Percentiles rank a stretch among this genome's conserved stretches.
These are phyloP conservation scores for Ciconia nigra DNA, from an alignment of 2,797 vertebrate genomes.

Conservation along the genomic window DNA sequence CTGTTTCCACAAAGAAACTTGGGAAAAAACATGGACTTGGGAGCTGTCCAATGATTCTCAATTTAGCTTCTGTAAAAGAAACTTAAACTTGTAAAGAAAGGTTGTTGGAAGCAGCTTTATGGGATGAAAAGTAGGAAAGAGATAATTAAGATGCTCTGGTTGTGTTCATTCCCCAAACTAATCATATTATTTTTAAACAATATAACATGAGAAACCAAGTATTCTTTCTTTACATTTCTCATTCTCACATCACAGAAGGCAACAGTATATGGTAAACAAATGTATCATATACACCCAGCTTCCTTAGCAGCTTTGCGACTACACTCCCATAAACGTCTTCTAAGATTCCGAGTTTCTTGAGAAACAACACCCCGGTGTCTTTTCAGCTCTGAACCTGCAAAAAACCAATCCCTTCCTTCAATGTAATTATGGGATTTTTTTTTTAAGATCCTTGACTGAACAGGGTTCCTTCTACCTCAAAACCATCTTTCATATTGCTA, in stretches of 20 bases:
- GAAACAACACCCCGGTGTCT: neutral
- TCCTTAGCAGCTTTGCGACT: neutral
- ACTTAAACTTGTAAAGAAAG: neutral
- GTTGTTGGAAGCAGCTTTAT: neutral
- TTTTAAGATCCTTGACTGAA: neutral
- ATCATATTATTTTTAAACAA: neutral
- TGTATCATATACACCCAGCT: neutral
- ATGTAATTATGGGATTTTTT: neutral
- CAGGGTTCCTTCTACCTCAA: neutral
- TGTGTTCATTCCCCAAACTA: neutral
- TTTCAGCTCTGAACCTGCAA: neutral
- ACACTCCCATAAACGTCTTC: accelerated
- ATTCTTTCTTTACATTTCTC: neutral
- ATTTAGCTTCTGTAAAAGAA: neutral
- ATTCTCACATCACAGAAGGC: neutral
- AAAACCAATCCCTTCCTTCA: neutral
- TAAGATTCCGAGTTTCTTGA: neutral
- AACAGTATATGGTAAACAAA: neutral
- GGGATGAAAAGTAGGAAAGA: neutral
- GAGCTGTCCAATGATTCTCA: neutral
- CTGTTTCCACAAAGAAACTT: neutral
- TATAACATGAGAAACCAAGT: neutral
- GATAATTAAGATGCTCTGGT: neutral
- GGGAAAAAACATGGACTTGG: neutral
- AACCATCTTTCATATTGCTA: neutral